Base-by-base conservation (phyloP, 2,797 vertebrate genomes). In the Syngnathus rostellatus region DNA sequence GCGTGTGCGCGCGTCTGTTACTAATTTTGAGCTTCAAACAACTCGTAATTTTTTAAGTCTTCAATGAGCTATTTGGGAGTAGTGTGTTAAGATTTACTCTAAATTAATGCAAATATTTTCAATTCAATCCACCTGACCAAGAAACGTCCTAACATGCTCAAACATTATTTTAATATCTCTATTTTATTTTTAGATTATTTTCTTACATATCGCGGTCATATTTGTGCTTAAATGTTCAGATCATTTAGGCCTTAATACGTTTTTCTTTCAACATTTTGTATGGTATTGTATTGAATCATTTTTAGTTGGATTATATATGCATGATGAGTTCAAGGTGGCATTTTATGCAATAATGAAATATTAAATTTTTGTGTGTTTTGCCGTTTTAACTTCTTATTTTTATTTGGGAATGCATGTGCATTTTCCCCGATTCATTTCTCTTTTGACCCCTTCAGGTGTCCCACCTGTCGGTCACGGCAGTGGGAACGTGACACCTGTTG, bases 401-500 rank as follows among this genome's bases (percentile, higher is more conserved):
- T n/a, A 19, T 50, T 8, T 50, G 48, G 19, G 8, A 50, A 50
- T 48, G 5, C 5, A 48, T 50, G 31, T 4, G 17, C 1, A 60
- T 40, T 19, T 60, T 19, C 8, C 17, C 19, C 39, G 17, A 16
- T 17, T 58, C 31, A 8, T 16, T 16, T 39, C 57, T 8, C 11
- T 61, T 41, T 61, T 9, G n/a, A n/a, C 39, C 39, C 39, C 9
- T 41, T 14, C 83, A 87, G 83, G 88, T 87, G 82, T 73, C 60
- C 76, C 80, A 81, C 82, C 85, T 88, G 87, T 79, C 82, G 16
- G 19, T 63, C 12, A 55, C 53, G 53, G 23, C 10, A 70, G 38
- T 58, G 68, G 75, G 64, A 84, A 89, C 38, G 65, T 59, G 79
- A 90, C 84, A 90, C 87, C 86, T 89, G 85, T 84, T 81, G 84